phyloP scores from a whole-genome alignment of 2,888 invertebrate species.

The Marasmarcha lunaedactyla region DNA sequence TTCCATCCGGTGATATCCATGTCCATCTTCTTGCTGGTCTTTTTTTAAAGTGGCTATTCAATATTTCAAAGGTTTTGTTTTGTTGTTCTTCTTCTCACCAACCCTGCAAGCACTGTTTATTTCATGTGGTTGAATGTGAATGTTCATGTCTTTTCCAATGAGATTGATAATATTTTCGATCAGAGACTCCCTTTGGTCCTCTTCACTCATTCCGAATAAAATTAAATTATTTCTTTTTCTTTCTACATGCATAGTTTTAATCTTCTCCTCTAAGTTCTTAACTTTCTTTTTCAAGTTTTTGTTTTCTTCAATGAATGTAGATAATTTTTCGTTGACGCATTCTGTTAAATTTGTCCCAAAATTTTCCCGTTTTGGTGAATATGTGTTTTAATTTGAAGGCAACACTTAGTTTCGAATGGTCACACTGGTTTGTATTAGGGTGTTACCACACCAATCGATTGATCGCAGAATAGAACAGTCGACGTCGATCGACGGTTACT shows the following conservation, averaged over 20 bases:
- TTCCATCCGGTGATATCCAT: slow-evolving; percentile 14
- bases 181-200: neutral
- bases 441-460: too few relatives aligned
- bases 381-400: too few relatives aligned
- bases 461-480: too few relatives aligned
- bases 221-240: slow-evolving; percentile 6
- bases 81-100: neutral
- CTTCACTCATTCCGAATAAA: neutral
- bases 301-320: slow-evolving; percentile 4
- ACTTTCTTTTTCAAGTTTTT: slow-evolving; percentile 5
- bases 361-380: too few relatives aligned
- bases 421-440: too few relatives aligned
- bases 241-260: slow-evolving; percentile 5
- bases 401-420: too few relatives aligned
- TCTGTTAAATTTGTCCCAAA: slow-evolving; percentile 6
- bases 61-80: slow-evolving; percentile 6
- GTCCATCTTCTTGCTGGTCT: slow-evolving; percentile 13
- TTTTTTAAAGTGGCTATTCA: slow-evolving; percentile 13
- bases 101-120: neutral
- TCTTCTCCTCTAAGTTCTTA: slow-evolving; percentile 6
- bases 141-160: neutral
- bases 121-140: neutral
- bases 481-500: too few relatives aligned
- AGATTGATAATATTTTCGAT: neutral
- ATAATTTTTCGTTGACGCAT: neutral